Evolutionary conservation across 1,140 invertebrate genomes (phyloP), one percentile per base, ranked within the genome.

Genomic region (Vanessa tameamea): DNA sequence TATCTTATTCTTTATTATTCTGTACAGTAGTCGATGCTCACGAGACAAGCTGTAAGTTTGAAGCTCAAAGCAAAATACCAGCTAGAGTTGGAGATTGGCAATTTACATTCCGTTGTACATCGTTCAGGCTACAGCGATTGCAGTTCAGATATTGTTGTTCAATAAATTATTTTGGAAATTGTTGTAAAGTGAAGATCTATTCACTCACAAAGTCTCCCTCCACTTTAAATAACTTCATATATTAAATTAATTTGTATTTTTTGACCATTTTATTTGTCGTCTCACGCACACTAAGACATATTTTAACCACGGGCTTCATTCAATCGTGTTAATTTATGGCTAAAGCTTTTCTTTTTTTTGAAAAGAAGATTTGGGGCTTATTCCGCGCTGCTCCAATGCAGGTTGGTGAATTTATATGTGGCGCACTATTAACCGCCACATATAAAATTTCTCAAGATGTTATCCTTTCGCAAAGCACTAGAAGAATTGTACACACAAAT

Each of bases 51-150:
- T 53, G 64, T 63, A 71, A 64, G 31, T 53, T 71, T 51, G 61
- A 31, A 50, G 23, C 48, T 71, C 69, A 64, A 71, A 71, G 69
- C 57, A 64, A 71, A 71, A 71, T 71, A 20, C 53, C 55, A 20
- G 2, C 37, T 5, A 59, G 53, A 69, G 53, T 69, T 69, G 16
- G 53, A 69, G 55, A 69, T 69, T 69, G 61, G 57, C 69, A 71
- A 71, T 71, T 71, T 64, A 64, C 64, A 71, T 71, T 71, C 69
- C 59, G 26, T 15, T 64, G 48, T 64, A 53, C 61, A 64, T 71
- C 20, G 61, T 64, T 71, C 26, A 51, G 61, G 47, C 47, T 51
- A n/a, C 48, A 68, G 48, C 50, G 26, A 71, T 55, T 71, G 69
- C 50, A 50, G 47, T 67, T 2, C 20, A 67, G 50, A 55, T 53